Evolutionary conservation across 2,113 vertebrate species (phyloP).

Genomic region (Ursus arctos): DNA sequence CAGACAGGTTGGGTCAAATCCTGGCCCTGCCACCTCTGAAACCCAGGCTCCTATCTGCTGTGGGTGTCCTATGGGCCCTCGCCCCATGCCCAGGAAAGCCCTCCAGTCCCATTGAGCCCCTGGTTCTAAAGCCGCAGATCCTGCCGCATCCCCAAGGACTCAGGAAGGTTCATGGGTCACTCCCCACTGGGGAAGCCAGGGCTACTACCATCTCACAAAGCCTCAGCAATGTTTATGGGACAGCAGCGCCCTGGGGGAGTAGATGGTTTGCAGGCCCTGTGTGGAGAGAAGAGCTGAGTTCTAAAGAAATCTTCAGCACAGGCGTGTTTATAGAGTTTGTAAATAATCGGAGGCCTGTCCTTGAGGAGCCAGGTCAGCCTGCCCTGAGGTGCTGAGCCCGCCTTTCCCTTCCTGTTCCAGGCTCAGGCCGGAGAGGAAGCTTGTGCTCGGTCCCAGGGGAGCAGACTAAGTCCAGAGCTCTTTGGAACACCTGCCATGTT

Average conservation of each 20-base stretch:
- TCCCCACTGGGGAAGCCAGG: background rate
- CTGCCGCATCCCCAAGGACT: background rate
- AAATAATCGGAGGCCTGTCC: constrained; percentile 44
- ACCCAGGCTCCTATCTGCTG: background rate
- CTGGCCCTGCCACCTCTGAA: background rate
- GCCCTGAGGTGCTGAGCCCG: background rate
- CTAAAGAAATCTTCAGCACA: background rate
- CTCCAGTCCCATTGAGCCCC: background rate
- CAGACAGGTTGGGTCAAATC: background rate
- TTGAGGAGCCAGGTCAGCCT: constrained; percentile 63
- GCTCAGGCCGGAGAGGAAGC: background rate
- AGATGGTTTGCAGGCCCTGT: constrained; percentile 55
- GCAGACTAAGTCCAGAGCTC: background rate
- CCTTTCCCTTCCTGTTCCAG: background rate
- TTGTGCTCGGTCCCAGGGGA: background rate
- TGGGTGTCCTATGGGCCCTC: background rate
- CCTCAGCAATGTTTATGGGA: constrained; percentile 77
- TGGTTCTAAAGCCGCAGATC: background rate
- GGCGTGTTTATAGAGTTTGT: constrained; percentile 73
- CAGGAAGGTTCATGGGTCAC: background rate
- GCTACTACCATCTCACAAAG: constrained; percentile 70
- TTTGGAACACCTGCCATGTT: background rate
- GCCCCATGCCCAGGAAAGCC: background rate
- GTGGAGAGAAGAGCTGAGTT: background rate
- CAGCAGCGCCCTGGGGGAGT: constrained; percentile 61